Conservation (phyloP, 2,113 vertebrate species). For the Poecilia latipinna region DNA sequence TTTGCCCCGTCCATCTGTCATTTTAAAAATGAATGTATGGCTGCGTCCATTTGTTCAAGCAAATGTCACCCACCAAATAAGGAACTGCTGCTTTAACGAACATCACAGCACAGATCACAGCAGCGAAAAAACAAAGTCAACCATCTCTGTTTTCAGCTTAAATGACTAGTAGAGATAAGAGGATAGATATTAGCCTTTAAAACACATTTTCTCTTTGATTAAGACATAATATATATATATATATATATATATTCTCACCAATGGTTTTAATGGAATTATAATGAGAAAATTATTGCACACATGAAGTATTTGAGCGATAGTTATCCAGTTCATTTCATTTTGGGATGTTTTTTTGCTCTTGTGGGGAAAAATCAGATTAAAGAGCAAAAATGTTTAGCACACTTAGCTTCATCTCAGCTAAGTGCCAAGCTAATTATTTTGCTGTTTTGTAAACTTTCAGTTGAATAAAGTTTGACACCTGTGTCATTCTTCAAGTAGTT, state of each 20-base stretch:
- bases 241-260: neutral
- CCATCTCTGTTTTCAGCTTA: conserved; percentile 14
- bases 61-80: conserved; percentile 45
- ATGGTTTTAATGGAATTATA: neutral
- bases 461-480: no score
- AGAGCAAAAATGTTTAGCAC: no score
- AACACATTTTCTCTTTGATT: neutral
- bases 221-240: no score
- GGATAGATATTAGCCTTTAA: neutral
- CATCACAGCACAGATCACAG: conserved; percentile 5
- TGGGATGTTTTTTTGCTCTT: neutral
- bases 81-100: conserved; percentile 23
- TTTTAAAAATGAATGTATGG: conserved; percentile 52
- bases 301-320: no score
- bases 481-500: no score
- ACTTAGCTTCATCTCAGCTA: no score
- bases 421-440: no score
- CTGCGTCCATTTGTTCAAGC: conserved; percentile 45
- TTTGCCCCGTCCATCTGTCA: conserved; percentile 56
- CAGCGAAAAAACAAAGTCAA: conserved; percentile 5
- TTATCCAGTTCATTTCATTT: neutral
- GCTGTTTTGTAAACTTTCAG: no score
- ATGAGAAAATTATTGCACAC: neutral
- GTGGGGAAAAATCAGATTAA: no score
- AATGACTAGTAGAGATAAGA: neutral